phyloP scores from a whole-genome alignment of 2,888 invertebrate genomes.

The Mythimna impura region DNA sequence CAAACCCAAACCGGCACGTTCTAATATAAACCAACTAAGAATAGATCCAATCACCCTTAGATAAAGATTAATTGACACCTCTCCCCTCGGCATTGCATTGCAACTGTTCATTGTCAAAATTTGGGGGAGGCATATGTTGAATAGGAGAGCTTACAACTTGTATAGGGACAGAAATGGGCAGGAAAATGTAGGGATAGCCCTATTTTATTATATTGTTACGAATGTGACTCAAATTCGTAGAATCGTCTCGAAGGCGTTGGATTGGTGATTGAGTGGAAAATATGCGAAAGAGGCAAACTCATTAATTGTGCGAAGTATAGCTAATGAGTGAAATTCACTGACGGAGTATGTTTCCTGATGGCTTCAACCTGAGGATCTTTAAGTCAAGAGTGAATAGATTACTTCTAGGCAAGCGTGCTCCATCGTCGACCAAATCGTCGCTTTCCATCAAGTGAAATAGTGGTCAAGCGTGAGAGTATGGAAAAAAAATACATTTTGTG shows the following conservation, averaged over 20 bases:
- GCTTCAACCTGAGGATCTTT: too few species aligned
- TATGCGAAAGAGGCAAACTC: background rate
- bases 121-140: conserved; percentile 35
- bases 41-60: conserved; percentile 23
- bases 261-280: background rate
- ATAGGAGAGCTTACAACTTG: background rate
- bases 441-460: too few species aligned
- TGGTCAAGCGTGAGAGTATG: too few species aligned
- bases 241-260: background rate
- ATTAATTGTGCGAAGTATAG: background rate
- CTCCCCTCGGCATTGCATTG: conserved; percentile 37
- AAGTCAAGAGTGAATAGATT: too few species aligned
- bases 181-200: conserved; percentile 19
- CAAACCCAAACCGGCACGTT: background rate
- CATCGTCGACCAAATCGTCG: too few species aligned
- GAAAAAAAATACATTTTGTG: too few species aligned
- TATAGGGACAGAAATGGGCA: conserved; percentile 22
- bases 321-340: too few species aligned
- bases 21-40: conserved; percentile 22
- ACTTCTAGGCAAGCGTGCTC: too few species aligned
- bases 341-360: too few species aligned
- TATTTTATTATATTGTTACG: conserved; percentile 1
- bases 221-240: conserved; percentile 12
- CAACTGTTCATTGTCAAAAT: conserved; percentile 32
- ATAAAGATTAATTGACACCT: conserved; percentile 45